Base-by-base conservation (phyloP, 2,113 vertebrate species). In the Hemiprocne comata region DNA sequence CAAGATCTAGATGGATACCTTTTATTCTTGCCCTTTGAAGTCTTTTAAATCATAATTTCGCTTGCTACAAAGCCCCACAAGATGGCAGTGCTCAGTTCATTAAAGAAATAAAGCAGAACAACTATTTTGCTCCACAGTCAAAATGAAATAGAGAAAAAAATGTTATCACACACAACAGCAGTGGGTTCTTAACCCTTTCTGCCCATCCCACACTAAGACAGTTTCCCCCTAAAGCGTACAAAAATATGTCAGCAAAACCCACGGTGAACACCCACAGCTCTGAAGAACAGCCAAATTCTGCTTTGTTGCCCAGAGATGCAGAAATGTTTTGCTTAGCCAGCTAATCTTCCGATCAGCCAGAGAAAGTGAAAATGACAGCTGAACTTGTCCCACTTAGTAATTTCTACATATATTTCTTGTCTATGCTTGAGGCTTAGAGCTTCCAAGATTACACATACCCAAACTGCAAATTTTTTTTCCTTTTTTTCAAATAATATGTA, bases 81-180 rank as follows among this genome's bases (percentile, higher is more conserved):
- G 96, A 94, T 96, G 94, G 95, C 97, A 96, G 77, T 94, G 92
- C 92, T 92, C 66, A 80, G 90, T 72, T 61, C 96, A 78, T 75
- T 67, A 92, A 72, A 51, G 57, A 75, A 48, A 1, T 1, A 77
- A 57, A 81, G 40, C 26, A 69, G 40, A 92, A 34, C 15, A 36
- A n/a, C 19, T 48, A 7, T 44, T 85, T 57, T 87, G 54, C 53
- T 79, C 24, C 6, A 46, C 72, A 62, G 40, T 1, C 20, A 89
- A 93, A 90, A 94, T 4, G 40, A 88, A 88, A 84, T 11, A 57
- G 10, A 61, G 69, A 55, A 79, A 84, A 74, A 80, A 60, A 64
- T 14, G 29, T n/a, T 60, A 72, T 70, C 82, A 38, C 36, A 44
- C 23, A 66, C 15, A 70, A 21, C 28, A 80, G 78, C 38, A 57